Evolutionary conservation across 2,888 invertebrate genomes (phyloP), one percentile per base, ranked within the genome.

Genomic region (Drosophila bunnanda): DNA sequence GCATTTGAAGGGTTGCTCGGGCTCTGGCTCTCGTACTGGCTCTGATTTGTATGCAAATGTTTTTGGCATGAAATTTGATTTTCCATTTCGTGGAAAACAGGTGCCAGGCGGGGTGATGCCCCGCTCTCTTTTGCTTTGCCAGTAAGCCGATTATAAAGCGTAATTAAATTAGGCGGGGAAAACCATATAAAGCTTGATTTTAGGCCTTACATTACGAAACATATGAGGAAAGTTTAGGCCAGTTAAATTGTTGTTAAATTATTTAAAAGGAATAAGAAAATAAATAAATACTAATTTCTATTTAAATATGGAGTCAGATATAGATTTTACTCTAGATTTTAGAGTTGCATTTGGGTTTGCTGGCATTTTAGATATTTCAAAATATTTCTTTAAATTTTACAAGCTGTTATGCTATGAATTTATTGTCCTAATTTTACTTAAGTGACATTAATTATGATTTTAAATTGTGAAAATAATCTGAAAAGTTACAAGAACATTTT

Each of bases 11-110:
- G 83, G 83, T 84, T 84, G 83, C 84, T 75, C 67, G 41, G 55
- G 8, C 30, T 75, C 66, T 52, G 56, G 3, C 3, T 10, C 59
- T 57, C 36, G 68, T 64, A 43, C 34, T 46, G 46, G 32, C 67
- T 52, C 64, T 75, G 85, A 84, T 84, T 84, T 84, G 78, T 87
- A 87, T 87, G 83, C 85, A 84, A 84, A 87, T 87, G 66, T 66
- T 66, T 65, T 55, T 17, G 25, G 53, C 56, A 61, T 74, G 70
- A 80, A 83, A 87, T 80, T 80, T 78, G 76, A 83, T 78, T 80
- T 85, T 54, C 38, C 43, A 65, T 57, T 62, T 30, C 32, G 41
- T 38, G 34, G 36, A 17, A 48, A 66, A 75, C 74, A 74, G 74
- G 74, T 74, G 67, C 52, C 55, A 46, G 41, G 20, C 41, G 15